These are phyloP conservation scores for Leptothorax acervorum DNA, from an alignment of 2,888 invertebrate species.

Conservation along the genomic window DNA sequence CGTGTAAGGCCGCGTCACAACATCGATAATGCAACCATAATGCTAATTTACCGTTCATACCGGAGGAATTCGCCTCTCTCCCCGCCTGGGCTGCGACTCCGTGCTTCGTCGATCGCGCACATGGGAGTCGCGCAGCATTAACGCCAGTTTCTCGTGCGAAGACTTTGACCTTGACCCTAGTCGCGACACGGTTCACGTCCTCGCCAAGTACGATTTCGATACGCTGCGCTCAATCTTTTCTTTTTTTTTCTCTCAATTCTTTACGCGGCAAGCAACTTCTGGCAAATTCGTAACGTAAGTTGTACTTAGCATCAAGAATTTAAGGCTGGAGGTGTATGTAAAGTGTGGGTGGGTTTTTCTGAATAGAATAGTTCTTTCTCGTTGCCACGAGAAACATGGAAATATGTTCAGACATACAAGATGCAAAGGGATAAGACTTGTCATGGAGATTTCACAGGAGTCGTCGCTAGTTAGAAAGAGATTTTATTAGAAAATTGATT, in stretches of 20 bases:
- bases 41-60: constrained; percentile 84
- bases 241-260: neutral
- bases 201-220: constrained; percentile 44
- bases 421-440: neutral
- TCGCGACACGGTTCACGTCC: constrained; percentile 65
- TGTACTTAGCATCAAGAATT: constrained; percentile 10
- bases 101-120: constrained; percentile 44
- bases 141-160: constrained; percentile 67
- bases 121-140: constrained; percentile 50
- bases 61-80: constrained; percentile 51
- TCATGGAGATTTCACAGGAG: neutral
- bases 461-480: neutral
- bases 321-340: neutral
- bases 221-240: neutral
- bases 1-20: constrained; percentile 82
- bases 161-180: constrained; percentile 76
- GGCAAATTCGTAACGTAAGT: constrained; percentile 24
- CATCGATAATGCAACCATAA: constrained; percentile 83
- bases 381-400: neutral
- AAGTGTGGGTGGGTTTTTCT: neutral
- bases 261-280: constrained; percentile 17
- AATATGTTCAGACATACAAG: neutral
- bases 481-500: constrained; percentile 30
- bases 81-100: neutral
- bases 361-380: neutral